These are phyloP conservation scores for Telmatherina bonti DNA, from an alignment of 2,797 vertebrate species.

Conservation along the genomic window DNA sequence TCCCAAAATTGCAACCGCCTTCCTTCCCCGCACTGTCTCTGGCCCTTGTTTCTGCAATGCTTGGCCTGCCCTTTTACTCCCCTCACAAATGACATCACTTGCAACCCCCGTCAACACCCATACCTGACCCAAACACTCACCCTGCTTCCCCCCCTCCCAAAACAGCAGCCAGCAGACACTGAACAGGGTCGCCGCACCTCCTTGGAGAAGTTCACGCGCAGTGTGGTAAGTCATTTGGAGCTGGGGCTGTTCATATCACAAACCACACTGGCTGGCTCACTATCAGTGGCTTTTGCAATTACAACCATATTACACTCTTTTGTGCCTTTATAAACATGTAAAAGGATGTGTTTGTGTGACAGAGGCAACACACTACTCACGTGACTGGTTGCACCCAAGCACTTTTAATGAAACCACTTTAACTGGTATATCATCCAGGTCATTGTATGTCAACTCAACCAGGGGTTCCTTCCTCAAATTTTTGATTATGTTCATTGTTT, in stretches of 20 bases:
- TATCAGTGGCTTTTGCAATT: constrained; percentile 71
- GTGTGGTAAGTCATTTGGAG: constrained; percentile 90
- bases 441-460: constrained; percentile 3
- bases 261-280: constrained; percentile 78
- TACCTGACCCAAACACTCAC: constrained; percentile 73
- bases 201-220: constrained; percentile 99
- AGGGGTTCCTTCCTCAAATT: constrained; percentile 7
- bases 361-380: constrained; percentile 32
- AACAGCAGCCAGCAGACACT: constrained; percentile 91
- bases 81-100: constrained; percentile 73
- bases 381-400: constrained; percentile 31
- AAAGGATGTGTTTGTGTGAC: constrained; percentile 35
- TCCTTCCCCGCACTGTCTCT: constrained; percentile 44
- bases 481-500: not conserved
- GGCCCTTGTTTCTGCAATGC: constrained; percentile 56
- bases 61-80: constrained; percentile 33
- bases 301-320: constrained; percentile 63
- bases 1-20: constrained; percentile 37
- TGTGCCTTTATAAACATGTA: constrained; percentile 43
- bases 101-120: constrained; percentile 63
- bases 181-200: constrained; percentile 98
- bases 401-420: constrained; percentile 23
- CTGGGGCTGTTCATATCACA: constrained; percentile 72
- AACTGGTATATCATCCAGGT: constrained; percentile 14
- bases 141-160: constrained; percentile 70